A percentile compares a stretch with the other conserved stretches of the same genome.
Conservation (phyloP, 64 coral and sea anemone genomes). For the Orbicella faveolata region DNA sequence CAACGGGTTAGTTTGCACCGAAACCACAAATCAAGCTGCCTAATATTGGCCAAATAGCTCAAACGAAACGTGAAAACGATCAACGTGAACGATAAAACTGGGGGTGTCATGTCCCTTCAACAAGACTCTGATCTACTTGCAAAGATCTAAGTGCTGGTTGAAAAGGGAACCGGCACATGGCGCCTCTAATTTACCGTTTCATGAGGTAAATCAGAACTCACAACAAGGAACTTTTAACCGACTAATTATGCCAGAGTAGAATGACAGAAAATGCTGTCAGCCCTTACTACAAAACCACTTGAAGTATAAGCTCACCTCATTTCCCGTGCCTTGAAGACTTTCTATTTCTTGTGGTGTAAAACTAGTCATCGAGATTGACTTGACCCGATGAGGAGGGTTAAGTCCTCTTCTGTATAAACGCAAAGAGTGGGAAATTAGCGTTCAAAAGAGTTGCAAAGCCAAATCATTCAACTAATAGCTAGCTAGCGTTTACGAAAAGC, state of each 20-base stretch:
- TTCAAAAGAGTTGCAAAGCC: constrained; percentile 27
- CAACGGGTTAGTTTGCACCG: not conserved
- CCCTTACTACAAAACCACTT: not conserved
- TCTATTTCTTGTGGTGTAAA: constrained; percentile 96
- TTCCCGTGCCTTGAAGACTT: constrained; percentile 89
- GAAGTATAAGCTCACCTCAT: constrained; percentile 67
- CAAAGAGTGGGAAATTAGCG: constrained; percentile 15
- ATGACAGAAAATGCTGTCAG: not conserved
- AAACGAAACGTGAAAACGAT: not conserved
- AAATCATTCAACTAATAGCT: not conserved
- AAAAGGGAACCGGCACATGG: not conserved
- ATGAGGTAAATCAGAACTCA: not conserved
- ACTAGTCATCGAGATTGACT: constrained; percentile 99
- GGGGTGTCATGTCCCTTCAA: not conserved
- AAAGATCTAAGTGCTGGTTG: not conserved
- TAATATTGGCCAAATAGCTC: constrained; percentile 8
- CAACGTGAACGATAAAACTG: not conserved
- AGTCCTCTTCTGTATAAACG: constrained; percentile 77
- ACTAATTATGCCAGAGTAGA: not conserved
- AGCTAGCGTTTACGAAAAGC: not conserved
- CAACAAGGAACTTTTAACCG: not conserved
- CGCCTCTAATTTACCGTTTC: not conserved
- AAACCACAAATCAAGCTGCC: not conserved
- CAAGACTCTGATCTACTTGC: not conserved
- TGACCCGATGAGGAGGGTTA: constrained; percentile 97